Base-by-base conservation (phyloP, 2,888 invertebrate genomes). In the Neoaliturus tenellus region DNA sequence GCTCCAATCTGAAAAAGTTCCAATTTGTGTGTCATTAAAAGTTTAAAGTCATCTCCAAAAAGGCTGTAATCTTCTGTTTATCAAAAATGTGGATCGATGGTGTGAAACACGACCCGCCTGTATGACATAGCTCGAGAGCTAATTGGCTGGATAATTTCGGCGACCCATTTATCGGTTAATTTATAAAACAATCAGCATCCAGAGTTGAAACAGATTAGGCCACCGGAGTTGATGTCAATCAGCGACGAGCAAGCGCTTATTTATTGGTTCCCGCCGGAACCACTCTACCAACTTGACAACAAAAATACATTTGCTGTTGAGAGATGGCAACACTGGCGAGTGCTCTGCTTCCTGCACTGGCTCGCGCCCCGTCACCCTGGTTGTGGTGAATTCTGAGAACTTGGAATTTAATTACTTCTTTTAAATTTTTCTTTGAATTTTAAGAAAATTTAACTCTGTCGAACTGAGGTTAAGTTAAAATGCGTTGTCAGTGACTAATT, bases 261-360 rank as follows among this genome's bases (percentile, higher is more conserved):
- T 55, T 55, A 55, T 55, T 23, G 55, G 55, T 55, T 62, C 62
- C 62, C 62, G 31, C 62, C 62, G 62, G 62, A 62, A 62, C 62
- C 62, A 62, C 62, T 62, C 62, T 28, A 62, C 62, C 62, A 62
- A 62, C 62, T 31, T 62, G 62, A 62, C 62, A 62, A 62, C 62
- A 62, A 62, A 62, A 62, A 62, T 62, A 62, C 62, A 62, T 62
- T 62, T 62, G 62, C 62, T 20, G 62, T 20, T 62, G 62, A 62
- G 62, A 62, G 62, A 62, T 62, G 62, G 62, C 62, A 62, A 62
- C 62, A 62, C 62, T 62, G 55, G 62, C 62, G 62, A 62, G 62
- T 31, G 62, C 51, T 62, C 62, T 3, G 20, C 31, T 62, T 62
- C 62, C 62, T 62, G 62, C 17, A 5, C 20, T 14, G 62, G 62